Evolutionary conservation across 2,797 vertebrate genomes (phyloP).

Genomic region (Lemur catta): DNA sequence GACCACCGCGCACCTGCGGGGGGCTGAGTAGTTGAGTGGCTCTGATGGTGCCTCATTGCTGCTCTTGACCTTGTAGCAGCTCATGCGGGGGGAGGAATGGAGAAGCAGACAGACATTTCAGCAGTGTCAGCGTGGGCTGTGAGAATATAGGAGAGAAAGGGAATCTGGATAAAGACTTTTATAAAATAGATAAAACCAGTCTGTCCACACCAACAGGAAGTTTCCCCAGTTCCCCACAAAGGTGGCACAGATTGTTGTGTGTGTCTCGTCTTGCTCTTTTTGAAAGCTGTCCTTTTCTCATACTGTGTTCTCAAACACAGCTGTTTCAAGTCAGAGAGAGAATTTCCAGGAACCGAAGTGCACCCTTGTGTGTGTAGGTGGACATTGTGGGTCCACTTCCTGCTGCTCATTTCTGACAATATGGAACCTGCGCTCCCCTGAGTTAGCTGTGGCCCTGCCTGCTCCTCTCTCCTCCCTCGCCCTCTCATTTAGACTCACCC

Average conservation of each 20-base stretch:
- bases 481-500: background rate
- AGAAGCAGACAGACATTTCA: background rate
- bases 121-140: background rate
- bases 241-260: background rate
- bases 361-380: background rate
- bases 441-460: background rate
- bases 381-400: background rate
- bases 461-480: background rate
- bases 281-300: background rate
- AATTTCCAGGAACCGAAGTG: background rate
- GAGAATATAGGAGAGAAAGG: background rate
- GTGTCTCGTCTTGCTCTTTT: background rate
- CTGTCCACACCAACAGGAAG: background rate
- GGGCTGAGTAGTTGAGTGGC: too few relatives aligned
- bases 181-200: background rate
- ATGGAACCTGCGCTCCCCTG: too few relatives aligned
- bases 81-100: background rate
- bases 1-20: fast-evolving
- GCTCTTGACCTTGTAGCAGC: background rate
- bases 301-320: background rate
- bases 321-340: background rate
- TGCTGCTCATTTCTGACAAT: background rate
- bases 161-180: background rate
- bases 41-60: background rate
- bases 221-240: background rate